Base-by-base conservation (phyloP, 2,113 vertebrate genomes). In the Poecilia latipinna region DNA sequence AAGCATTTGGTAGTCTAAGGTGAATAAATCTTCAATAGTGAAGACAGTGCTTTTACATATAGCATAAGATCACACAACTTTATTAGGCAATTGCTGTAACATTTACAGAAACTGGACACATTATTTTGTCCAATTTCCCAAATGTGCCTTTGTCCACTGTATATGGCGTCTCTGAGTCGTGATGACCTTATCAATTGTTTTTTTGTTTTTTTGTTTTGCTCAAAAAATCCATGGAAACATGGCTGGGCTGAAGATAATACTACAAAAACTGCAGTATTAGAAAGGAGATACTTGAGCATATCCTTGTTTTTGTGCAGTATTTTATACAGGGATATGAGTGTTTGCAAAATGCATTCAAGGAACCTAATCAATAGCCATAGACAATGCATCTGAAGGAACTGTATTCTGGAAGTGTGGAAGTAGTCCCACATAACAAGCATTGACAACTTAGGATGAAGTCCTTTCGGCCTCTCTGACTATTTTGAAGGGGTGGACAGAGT, bases 391-490 rank as follows among this genome's bases (percentile, higher is more conserved):
- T 57, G 7, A n/a, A 57, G 70, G 79, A 78, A 78, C 74, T 77
- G 29, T 7, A 42, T 61, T 74, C 61, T 61, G 11, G 22, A 51
- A 70, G 82, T 37, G 61, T 57, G 51, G 65, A 80, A 60, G 63
- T 57, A 70, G 60, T 54, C 13, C 79, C 61, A 28, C 8, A 79
- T 33, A 83, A 78, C 66, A 65, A 80, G 61, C 35, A 65, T 42
- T 62, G 82, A 73, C 54, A 44, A 63, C 64, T 72, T 19, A 22
- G 67, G 61, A 89, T 89, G 61, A 88, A 73, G 77, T 82, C 77
- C n/a, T 78, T 37, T n/a, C 60, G 70, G 72, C 66, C 63, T 75
- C 63, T 26, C 1, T 2, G 79, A 62, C 74, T 80, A 54, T 44
- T 82, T 72, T 31, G 70, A 76, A 35, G 35, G 54, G 79, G 37